Evolutionary conservation across 2,797 vertebrate genomes (phyloP).

Genomic region (Micromesistius poutassou): DNA sequence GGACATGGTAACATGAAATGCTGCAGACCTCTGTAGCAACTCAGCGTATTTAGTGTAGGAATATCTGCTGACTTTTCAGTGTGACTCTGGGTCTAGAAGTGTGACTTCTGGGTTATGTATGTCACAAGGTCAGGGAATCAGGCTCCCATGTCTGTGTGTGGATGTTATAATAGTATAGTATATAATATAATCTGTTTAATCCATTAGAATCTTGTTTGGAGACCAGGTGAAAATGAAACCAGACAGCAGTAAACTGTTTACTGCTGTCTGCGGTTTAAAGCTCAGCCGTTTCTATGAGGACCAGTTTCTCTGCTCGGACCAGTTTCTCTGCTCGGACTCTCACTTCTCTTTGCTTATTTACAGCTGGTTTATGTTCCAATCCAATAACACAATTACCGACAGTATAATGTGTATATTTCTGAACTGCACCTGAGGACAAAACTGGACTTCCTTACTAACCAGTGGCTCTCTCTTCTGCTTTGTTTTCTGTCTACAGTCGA

Average conservation of each 20-base stretch:
- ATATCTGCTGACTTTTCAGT: neutral
- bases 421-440: neutral
- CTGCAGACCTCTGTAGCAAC: neutral
- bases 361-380: neutral
- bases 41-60: neutral
- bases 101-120: neutral
- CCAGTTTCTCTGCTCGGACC: neutral
- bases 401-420: neutral
- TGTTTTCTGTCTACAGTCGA: constrained; percentile 56
- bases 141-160: neutral
- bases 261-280: neutral
- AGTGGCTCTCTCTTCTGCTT: neutral
- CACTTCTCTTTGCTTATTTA: neutral
- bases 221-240: neutral
- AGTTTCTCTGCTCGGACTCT: neutral
- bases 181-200: neutral
- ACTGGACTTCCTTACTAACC: neutral
- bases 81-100: too few relatives aligned
- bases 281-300: too few relatives aligned
- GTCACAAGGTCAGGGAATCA: neutral
- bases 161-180: neutral
- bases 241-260: neutral
- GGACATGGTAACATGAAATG: neutral
- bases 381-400: neutral
- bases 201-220: neutral